Conservation (phyloP, 2,113 vertebrate species). For the Oreochromis tanganicae region DNA sequence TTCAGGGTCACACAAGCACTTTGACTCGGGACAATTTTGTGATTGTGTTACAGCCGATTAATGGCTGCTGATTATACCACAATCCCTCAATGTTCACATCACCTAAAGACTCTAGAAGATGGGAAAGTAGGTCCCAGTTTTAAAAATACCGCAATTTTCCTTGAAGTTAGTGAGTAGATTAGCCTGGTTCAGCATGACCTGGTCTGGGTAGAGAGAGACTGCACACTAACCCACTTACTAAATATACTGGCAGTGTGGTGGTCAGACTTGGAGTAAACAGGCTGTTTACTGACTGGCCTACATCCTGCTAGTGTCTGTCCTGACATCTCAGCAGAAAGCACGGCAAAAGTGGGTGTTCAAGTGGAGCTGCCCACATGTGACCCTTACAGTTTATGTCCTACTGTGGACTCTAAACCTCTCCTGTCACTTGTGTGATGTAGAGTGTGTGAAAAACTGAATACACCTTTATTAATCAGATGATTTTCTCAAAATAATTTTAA, state of each 20-base stretch:
- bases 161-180: slow-evolving; percentile 20
- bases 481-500: not conserved
- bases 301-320: not conserved
- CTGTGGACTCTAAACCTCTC: not conserved
- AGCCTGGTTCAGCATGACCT: slow-evolving; percentile 10
- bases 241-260: slow-evolving; percentile 36
- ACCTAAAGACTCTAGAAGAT: not conserved
- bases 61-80: not conserved
- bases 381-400: not conserved
- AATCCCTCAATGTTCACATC: not conserved
- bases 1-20: not conserved
- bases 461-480: not conserved
- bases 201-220: slow-evolving; percentile 2
- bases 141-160: not conserved
- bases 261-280: slow-evolving; percentile 9
- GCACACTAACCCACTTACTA: slow-evolving; percentile 62
- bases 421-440: not conserved
- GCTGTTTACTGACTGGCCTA: slow-evolving; percentile 48
- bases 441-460: not conserved
- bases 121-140: not conserved
- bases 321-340: not conserved
- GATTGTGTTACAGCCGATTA: not conserved
- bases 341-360: not conserved
- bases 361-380: not conserved
- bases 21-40: not conserved